Conservation (phyloP, 2,888 invertebrate genomes). For the Cantharis lateralis region DNA sequence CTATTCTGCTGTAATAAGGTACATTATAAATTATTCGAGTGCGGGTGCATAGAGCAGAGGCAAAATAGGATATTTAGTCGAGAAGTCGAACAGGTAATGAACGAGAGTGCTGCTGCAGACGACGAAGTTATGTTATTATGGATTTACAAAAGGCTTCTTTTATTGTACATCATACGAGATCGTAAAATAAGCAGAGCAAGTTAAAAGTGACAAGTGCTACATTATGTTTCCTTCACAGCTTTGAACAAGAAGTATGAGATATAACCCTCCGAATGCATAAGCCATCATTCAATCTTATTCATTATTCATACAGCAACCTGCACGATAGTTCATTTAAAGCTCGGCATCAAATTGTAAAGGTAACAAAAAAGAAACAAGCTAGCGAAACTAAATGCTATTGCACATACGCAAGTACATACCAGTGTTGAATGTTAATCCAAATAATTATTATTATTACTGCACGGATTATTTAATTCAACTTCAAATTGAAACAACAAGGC, state of each 20-base stretch:
- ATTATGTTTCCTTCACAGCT: constrained; percentile 15
- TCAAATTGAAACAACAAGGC: too few species aligned
- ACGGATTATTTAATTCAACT: background rate
- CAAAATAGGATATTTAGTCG: background rate
- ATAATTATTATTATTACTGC: background rate
- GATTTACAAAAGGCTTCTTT: constrained; percentile 4
- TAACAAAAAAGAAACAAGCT: background rate
- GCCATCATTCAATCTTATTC: constrained; percentile 18
- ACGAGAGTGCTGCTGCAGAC: background rate
- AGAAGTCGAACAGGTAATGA: background rate
- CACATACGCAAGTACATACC: background rate
- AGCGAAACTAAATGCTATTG: background rate
- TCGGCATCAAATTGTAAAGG: background rate
- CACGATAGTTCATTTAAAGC: constrained; percentile 12
- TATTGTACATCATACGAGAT: constrained; percentile 8
- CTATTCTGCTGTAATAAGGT: background rate
- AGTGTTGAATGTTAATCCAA: background rate
- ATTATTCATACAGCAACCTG: constrained; percentile 22
- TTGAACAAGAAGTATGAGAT: constrained; percentile 13
- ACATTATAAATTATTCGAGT: background rate
- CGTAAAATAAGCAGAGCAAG: constrained; percentile 21
- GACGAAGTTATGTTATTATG: background rate
- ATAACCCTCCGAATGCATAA: constrained; percentile 25
- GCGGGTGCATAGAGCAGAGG: background rate
- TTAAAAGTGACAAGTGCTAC: constrained; percentile 21